Evolutionary conservation across 2,113 vertebrate genomes (phyloP), one percentile per base, ranked within the genome.

Genomic region (Podiceps cristatus): DNA sequence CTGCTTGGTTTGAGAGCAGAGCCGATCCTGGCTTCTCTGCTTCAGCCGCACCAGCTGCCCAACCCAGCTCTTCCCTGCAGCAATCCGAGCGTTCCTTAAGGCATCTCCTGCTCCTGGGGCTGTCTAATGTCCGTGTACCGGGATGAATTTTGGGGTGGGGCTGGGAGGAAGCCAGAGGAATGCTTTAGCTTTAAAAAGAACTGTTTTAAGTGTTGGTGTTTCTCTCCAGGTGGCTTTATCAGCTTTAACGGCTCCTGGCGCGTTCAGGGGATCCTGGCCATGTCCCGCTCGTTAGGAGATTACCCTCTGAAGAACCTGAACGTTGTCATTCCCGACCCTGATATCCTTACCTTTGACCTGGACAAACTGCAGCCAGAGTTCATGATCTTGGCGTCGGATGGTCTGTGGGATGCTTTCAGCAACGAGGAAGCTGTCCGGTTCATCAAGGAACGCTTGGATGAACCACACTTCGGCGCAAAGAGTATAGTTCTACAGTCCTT

Each of bases 241-340:
- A 99, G 99, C 97, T 99, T 99, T 95, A 99, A 99, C 4, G 99
- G 99, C 82, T 99, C 99, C 0, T 99, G 99, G 99, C 99, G 99
- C 0, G 99, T 99, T 22, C 99, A 99, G 98, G 99, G 99, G 72
- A 99, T 99, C 97, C 98, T 99, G 97, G 99, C 99, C 78, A 99
- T 99, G 99, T 99, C 99, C 40, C 99, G 99, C 29, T 99, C 99
- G 0, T 97, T 99, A 68, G 99, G 99, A 35, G 99, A 99, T 89
- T 99, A 99, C 96, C 99, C 99, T 1, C 98, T 99, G 95, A 99
- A 99, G 98, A 99, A 99, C 97, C 99, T 99, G 58, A 99, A 99
- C 7, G 99, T 99, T 72, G 98, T 99, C 90, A 99, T 99, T 92
- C 98, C 99, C 0, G 99, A 99, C 77, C 99, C 99, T 2, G 99